Evolutionary conservation across 2,113 vertebrate species (phyloP), one percentile per base, ranked within the genome.

Genomic region (Vidua chalybeata): DNA sequence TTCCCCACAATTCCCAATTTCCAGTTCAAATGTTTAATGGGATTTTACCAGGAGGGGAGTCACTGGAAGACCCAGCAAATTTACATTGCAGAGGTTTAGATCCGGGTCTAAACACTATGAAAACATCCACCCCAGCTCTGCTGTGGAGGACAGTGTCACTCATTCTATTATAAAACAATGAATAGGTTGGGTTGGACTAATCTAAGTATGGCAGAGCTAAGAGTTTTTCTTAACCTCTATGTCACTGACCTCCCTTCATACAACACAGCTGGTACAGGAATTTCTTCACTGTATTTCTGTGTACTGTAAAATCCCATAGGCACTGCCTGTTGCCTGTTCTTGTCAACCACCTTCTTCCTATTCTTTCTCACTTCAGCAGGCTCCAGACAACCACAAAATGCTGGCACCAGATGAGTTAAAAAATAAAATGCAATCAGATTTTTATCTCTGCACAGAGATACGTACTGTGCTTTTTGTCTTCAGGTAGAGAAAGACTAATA

Each of bases 121-220:
- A 63, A 87, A 87, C 20, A 67, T 31, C 9, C 26, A 35, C 23
- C 28, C 16, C 13, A 72, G 4, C 23, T 54, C 35, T 69, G 16
- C 51, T 55, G 21, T 59, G 48, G 9, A 39, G 23, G 26, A 46
- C 4, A 31, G 18, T 11, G 21, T 79, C 12, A 17, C 0, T 0
- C 27, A 24, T 56, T 4, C 0, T 14, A 49, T 41, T 58, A 49
- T 7, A 55, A 46, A 81, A 71, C 6, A 68, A 72, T 31, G 30
- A 77, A 55, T 18, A 37, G 31, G 2, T 22, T 67, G 5, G 2
- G 2, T 39, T 84, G 41, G 39, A 24, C 26, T 84, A 21, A 59
- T 39, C 5, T 48, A 67, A 51, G 5, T 12, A n/a, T 19, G 19
- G 35, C 43, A 81, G 43, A 87, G 19, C 6, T 64, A 27, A 84